Percentiles rank a stretch among this genome's conserved stretches.
These are phyloP conservation scores for Luscinia megarhynchos DNA, from an alignment of 2,797 vertebrate species.

Conservation along the genomic window DNA sequence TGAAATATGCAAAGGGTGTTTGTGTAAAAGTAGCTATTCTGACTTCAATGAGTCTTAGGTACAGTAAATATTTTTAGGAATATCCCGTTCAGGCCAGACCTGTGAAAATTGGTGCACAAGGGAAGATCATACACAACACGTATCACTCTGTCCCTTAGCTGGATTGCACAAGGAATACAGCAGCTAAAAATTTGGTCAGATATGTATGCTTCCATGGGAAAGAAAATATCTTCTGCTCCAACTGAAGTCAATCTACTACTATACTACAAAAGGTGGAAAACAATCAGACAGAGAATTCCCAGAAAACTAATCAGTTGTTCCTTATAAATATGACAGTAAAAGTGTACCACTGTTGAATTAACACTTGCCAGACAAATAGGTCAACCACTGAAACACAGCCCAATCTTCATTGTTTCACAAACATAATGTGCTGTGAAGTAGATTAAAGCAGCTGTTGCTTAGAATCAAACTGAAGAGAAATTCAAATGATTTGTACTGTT, in stretches of 20 bases:
- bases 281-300: constrained; percentile 6
- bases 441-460: constrained; percentile 43
- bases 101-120: not conserved
- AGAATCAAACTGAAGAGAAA: constrained; percentile 42
- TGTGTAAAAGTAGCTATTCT: not conserved
- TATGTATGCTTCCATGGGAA: not conserved
- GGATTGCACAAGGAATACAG: not conserved
- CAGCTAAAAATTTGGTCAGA: not conserved
- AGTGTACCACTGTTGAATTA: not conserved
- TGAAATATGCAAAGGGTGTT: not conserved
- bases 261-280: not conserved
- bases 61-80: not conserved
- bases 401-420: not conserved
- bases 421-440: not conserved
- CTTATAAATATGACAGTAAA: constrained; percentile 18
- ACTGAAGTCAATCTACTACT: not conserved
- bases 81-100: not conserved
- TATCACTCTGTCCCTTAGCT: not conserved
- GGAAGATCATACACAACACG: not conserved
- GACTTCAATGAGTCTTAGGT: not conserved
- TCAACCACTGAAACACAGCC: not conserved
- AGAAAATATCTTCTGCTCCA: not conserved
- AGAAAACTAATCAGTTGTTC: not conserved
- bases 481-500: constrained; percentile 17
- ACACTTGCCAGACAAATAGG: constrained; percentile 12